Base-by-base conservation (phyloP, 1,140 invertebrate genomes). In the Bombyx mandarina region DNA sequence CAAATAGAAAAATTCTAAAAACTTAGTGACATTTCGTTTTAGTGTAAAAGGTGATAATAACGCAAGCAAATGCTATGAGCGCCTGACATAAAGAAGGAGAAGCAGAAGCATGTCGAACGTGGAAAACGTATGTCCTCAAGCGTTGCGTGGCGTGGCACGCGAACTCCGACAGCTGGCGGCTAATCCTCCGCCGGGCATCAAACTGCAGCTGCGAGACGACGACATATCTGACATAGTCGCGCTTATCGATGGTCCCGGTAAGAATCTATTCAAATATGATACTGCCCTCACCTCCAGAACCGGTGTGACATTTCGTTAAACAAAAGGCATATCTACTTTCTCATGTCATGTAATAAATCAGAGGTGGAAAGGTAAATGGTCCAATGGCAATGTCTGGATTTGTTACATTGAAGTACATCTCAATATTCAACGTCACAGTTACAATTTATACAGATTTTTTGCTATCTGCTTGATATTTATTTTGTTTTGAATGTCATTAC, bases 91-190 rank as follows among this genome's bases (percentile, higher is more conserved):
- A 18, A 52, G 51, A 7, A 8, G 8, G 7, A 45, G 51, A 12
- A 6, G 48, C 18, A 18, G 7, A 5, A 12, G n/a, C 51, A 86
- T 86, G 82, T 82, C 80, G 63, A 82, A 86, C 70, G 77, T 75
- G 56, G 82, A 86, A 68, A 86, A 86, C 62, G 76, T 86, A 59
- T 83, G 80, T 52, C 79, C 82, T 60, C 79, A 82, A 61, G 77
- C 78, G 53, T 59, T 80, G 64, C 76, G 80, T 53, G 75, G 79
- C 2, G 72, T 79, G 52, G 58, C 70, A 61, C 76, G 75, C 7
- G 79, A 83, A 62, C 56, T 83, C 58, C 75, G 75, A 47, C 75
- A 76, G 7, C 71, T 83, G 63, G 77, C 74, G 45, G 75, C 72
- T 9, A 60, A 63, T 26, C 82, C 80, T 10, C 82, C 82, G 18